phyloP scores from a whole-genome alignment of 2,113 vertebrate species.

The Hypomesus transpacificus region DNA sequence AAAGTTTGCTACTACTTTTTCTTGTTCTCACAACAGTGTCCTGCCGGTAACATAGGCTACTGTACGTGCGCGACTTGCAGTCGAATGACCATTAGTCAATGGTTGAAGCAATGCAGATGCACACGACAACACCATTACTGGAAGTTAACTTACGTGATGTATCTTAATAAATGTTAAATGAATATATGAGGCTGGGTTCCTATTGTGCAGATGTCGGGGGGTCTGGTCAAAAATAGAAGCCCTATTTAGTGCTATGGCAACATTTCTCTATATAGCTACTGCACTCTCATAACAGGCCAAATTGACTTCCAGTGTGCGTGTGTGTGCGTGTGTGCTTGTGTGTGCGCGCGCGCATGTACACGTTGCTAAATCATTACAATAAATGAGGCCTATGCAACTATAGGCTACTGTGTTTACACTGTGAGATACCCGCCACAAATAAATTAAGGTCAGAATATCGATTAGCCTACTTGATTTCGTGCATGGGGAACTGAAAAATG shows the following conservation, averaged over 20 bases:
- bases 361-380: neutral
- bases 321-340: neutral
- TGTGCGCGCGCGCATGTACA: neutral
- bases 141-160: too few species aligned
- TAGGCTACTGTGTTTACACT: neutral
- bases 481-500: neutral
- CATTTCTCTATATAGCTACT: conserved; percentile 59
- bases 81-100: too few species aligned
- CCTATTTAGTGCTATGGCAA: conserved; percentile 76
- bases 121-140: too few species aligned
- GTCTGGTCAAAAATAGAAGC: conserved; percentile 82
- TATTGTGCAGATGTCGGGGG: conserved; percentile 78
- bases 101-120: too few species aligned
- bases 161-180: too few species aligned
- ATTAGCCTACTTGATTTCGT: neutral
- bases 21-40: too few species aligned
- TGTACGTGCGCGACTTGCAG: too few species aligned
- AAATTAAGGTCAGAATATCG: too few species aligned
- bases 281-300: conserved; percentile 21
- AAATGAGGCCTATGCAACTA: conserved; percentile 19
- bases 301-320: neutral
- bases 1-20: too few species aligned
- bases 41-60: too few species aligned
- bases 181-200: conserved; percentile 74
- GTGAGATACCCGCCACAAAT: too few species aligned